Evolutionary conservation across 2,888 invertebrate genomes (phyloP).

Genomic region (Cerastis leucographa): DNA sequence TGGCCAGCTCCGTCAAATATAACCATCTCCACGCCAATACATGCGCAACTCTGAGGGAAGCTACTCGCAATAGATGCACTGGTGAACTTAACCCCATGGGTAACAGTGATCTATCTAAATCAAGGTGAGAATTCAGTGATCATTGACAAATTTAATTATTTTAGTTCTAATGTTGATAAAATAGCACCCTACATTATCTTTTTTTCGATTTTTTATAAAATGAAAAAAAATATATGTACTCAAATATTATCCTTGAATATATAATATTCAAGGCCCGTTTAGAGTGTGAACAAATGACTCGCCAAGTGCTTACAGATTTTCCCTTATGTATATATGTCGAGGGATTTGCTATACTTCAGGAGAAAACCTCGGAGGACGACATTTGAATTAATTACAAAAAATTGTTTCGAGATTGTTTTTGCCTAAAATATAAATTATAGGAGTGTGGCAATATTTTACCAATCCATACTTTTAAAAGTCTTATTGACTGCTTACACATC

Average conservation of each 20-base stretch:
- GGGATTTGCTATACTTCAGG: too few relatives aligned
- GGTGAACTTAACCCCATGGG: conserved; percentile 76
- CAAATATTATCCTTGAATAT: neutral
- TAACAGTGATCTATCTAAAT: conserved; percentile 76
- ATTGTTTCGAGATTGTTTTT: neutral
- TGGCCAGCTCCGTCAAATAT: conserved; percentile 78
- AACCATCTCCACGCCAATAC: conserved; percentile 76
- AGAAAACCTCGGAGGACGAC: too few relatives aligned
- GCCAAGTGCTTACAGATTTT: too few relatives aligned
- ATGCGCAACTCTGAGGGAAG: conserved; percentile 73
- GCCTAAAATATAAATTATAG: neutral
- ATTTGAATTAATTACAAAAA: too few relatives aligned
- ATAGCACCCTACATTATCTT: neutral
- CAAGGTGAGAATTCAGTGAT: conserved; percentile 66
- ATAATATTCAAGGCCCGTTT: neutral
- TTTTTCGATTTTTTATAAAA: neutral
- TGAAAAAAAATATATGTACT: too few relatives aligned
- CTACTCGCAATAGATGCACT: conserved; percentile 71
- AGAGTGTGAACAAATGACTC: neutral
- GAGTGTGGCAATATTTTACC: neutral
- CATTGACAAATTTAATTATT: too few relatives aligned
- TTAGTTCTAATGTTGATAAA: neutral
- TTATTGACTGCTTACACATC: neutral
- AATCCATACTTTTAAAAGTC: neutral
- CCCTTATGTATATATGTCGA: too few relatives aligned